A percentile compares a stretch with the other conserved stretches of the same genome.
These are phyloP conservation scores for Xestia sexstrigata DNA, from an alignment of 2,888 invertebrate genomes.

Conservation along the genomic window DNA sequence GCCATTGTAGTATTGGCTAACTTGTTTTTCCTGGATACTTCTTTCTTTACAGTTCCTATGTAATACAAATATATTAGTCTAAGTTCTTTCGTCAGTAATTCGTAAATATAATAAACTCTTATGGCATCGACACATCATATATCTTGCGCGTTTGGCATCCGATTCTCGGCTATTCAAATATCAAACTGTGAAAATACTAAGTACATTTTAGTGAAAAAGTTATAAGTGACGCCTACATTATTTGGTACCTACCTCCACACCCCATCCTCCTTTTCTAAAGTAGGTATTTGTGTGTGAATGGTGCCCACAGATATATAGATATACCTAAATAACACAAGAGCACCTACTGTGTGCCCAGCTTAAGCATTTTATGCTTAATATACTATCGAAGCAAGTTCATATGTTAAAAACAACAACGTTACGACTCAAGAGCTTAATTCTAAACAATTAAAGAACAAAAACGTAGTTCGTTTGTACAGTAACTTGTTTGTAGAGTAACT, in stretches of 20 bases:
- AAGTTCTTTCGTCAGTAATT: conserved; percentile 26
- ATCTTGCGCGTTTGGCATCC: conserved; percentile 53
- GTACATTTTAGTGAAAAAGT: conserved; percentile 31
- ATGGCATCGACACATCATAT: conserved; percentile 51
- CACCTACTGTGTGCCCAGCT: background rate
- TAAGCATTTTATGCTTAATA: background rate
- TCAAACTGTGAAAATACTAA: conserved; percentile 36
- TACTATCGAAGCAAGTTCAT: background rate
- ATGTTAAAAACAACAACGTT: background rate
- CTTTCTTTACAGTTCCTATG: background rate
- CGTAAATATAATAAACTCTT: conserved; percentile 31
- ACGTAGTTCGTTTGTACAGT: background rate
- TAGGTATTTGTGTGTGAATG: background rate
- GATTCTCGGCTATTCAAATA: conserved; percentile 40
- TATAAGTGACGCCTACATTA: background rate
- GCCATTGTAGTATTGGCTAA: background rate
- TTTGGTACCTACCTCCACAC: background rate
- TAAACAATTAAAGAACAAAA: background rate
- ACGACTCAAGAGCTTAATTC: background rate
- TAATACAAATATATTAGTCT: background rate
- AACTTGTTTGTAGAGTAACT: background rate
- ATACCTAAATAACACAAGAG: background rate
- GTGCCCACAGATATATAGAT: background rate
- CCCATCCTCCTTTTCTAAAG: conserved; percentile 2
- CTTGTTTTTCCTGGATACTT: background rate